Evolutionary conservation across 2,113 vertebrate genomes (phyloP).

Genomic region (Vombatus ursinus): DNA sequence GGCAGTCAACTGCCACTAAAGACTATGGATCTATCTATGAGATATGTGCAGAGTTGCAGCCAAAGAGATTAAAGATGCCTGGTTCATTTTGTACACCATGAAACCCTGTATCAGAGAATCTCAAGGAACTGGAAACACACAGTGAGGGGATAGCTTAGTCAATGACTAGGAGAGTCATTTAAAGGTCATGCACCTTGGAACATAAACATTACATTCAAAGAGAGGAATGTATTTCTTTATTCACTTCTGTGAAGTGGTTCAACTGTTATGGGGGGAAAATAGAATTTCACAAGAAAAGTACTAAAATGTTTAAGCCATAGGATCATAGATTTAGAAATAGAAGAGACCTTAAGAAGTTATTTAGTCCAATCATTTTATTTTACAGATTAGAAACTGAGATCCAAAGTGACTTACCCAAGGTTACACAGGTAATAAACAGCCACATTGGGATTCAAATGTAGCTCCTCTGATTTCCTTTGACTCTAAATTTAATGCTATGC

Average conservation of each 20-base stretch:
- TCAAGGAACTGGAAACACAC: not conserved
- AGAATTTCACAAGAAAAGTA: not conserved
- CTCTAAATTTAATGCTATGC: not conserved
- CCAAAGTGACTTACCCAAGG: not conserved
- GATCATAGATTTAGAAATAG: not conserved
- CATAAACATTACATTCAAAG: conserved; percentile 12
- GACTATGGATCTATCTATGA: not conserved
- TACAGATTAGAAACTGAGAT: not conserved
- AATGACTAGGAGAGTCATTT: not conserved
- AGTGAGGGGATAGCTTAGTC: not conserved
- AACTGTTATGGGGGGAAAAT: not conserved
- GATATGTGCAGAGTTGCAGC: conserved; percentile 27
- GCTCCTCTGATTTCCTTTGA: not conserved
- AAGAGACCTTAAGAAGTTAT: not conserved
- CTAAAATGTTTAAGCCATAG: not conserved
- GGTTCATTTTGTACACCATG: not conserved
- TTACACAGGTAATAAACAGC: not conserved
- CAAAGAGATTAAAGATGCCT: not conserved
- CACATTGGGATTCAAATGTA: not conserved
- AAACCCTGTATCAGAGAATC: not conserved
- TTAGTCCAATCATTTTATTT: not conserved
- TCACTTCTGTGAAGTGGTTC: not conserved
- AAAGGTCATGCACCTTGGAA: not conserved
- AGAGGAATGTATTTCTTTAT: not conserved
- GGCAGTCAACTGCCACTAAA: conserved; percentile 40